A percentile compares a stretch with the other conserved stretches of the same genome.
These are phyloP conservation scores for Lapara coniferarum DNA, from an alignment of 2,888 invertebrate species.

Conservation along the genomic window DNA sequence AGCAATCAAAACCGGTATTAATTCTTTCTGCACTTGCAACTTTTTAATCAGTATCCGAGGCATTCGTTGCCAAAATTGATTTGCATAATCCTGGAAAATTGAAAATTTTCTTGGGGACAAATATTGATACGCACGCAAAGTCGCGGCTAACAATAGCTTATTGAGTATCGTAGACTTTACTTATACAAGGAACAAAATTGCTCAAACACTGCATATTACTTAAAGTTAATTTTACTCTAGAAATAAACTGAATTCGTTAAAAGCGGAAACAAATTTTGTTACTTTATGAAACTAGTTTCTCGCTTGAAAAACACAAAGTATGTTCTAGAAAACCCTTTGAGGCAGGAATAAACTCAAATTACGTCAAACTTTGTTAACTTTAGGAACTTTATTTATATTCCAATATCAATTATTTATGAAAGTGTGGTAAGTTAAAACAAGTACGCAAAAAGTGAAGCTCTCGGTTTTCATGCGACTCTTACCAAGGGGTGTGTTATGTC, in stretches of 20 bases:
- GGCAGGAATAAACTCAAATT: slow-evolving; percentile 20
- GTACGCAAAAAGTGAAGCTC: no score
- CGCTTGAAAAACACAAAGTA: slow-evolving; percentile 6
- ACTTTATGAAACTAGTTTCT: slow-evolving; percentile 2
- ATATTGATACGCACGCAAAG: slow-evolving; percentile 7
- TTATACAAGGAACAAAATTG: not conserved
- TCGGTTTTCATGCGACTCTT: no score
- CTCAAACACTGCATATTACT: not conserved
- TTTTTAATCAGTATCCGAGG: not conserved
- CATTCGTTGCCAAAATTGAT: not conserved
- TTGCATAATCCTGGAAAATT: slow-evolving; percentile 5
- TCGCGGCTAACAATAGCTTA: not conserved
- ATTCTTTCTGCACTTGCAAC: not conserved
- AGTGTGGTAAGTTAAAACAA: no score
- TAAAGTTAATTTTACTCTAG: not conserved
- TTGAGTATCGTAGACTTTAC: not conserved
- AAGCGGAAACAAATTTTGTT: slow-evolving; percentile 7
- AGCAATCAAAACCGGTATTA: no score
- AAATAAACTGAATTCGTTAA: not conserved
- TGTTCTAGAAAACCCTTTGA: slow-evolving; percentile 13
- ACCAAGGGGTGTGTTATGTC: no score
- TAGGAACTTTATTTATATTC: slow-evolving; percentile 9
- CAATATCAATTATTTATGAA: not conserved
- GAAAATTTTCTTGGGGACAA: not conserved
- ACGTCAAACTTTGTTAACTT: slow-evolving; percentile 10